These are phyloP conservation scores for fruit fly (Drosophila melanogaster) DNA, from an alignment of 1,140 invertebrate species.

Conservation along the genomic window Release_6_plus_ISO1_MT NT_037436.4:12312001-12312500, in stretches of 20 bases:
- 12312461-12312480: conserved; percentile 6
- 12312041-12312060: conserved; percentile 41
- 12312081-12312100: conserved; percentile 76
- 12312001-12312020: conserved; percentile 80
- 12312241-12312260: conserved; percentile 49
- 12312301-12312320: conserved; percentile 44
- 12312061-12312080: conserved; percentile 16
- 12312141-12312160: conserved; percentile 65
- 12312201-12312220: conserved; percentile 49
- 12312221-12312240: conserved; percentile 16
- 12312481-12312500: conserved; percentile 51
- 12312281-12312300: conserved; percentile 74
- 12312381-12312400: conserved; percentile 40
- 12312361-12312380: conserved; percentile 80
- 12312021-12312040: conserved; percentile 59
- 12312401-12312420: conserved; percentile 39
- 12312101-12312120: conserved; percentile 78
- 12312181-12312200: conserved; percentile 80
- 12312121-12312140: conserved; percentile 71
- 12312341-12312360: conserved; percentile 71
- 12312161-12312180: conserved; percentile 83
- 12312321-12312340: conserved; percentile 48
- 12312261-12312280: conserved; percentile 81
- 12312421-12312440: conserved; percentile 30
- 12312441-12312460: conserved; percentile 10